Evolutionary conservation across 2,797 vertebrate genomes (phyloP), one percentile per base, ranked within the genome.

Genomic region (Chrosomus eos): DNA sequence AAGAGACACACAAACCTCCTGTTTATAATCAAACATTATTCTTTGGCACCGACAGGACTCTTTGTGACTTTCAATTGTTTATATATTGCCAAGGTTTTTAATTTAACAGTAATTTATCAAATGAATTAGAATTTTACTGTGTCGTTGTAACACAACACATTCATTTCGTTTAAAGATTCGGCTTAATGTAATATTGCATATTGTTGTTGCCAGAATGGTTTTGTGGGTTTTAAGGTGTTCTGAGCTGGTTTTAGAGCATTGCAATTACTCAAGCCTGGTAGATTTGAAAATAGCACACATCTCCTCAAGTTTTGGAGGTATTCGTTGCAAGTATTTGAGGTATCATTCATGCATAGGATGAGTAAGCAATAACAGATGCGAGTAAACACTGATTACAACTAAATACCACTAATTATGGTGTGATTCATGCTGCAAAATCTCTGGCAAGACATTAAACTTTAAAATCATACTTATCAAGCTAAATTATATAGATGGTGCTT

Each of bases 381-480:
- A 4, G 16, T n/a, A 40, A 76, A 62, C 75, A 43, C 53, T 43
- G 55, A 60, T 77, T 77, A 77, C 16, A 62, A 11, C 16, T 26
- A 62, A 77, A 77, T 28, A 6, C 55, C 36, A 28, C 74, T 62
- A 62, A 77, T 77, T 62, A 43, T 62, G 53, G 14, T 26, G 33
- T 60, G 53, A 76, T 60, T 76, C 51, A 60, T 60, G n/a, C 9
- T 40, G 33, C 60, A 62, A 77, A 60, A 77, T 19, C 14, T 9
- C 74, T 60, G 53, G 74, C 74, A 76, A 38, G 33, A 58, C 74
- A 76, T 40, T 40, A 11, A 76, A 60, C 75, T 10, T 26, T 43
- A n/a, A 77, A 77, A 77, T 77, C 75, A 77, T 60, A 77, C 75
- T 60, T 60, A 60, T 77, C 36, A 62, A 3, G 55, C 4, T 43